These are phyloP conservation scores for Aegotheles bennettii DNA, from an alignment of 2,113 vertebrate genomes.

Conservation along the genomic window DNA sequence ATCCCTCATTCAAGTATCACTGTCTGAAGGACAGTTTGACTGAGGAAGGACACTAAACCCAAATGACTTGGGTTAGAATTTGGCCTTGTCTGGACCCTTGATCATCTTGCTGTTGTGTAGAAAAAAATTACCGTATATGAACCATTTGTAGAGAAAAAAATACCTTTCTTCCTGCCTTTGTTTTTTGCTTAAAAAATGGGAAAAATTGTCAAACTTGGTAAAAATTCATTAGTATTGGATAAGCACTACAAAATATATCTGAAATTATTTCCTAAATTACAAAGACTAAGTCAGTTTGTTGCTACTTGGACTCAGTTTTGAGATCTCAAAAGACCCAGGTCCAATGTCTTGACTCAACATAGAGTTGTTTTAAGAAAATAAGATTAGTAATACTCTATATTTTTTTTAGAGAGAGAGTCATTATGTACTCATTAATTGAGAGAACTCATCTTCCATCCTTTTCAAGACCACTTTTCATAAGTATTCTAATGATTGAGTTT, in stretches of 20 bases:
- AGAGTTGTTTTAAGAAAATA: neutral
- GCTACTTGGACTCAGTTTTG: neutral
- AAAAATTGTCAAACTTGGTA: neutral
- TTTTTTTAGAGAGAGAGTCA: neutral
- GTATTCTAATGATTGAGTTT: neutral
- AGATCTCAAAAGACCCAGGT: neutral
- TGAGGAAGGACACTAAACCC: neutral
- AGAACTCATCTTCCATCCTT: neutral
- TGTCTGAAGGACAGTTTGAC: neutral
- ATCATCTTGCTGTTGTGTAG: neutral
- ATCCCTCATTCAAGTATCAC: neutral
- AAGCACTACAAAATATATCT: neutral
- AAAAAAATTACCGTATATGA: neutral
- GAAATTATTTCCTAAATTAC: neutral
- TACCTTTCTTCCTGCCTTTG: neutral
- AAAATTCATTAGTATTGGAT: neutral
- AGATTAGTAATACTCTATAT: neutral
- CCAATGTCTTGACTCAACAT: neutral
- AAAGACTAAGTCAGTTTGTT: neutral
- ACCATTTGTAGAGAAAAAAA: neutral
- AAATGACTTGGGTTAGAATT: neutral
- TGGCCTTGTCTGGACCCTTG: neutral
- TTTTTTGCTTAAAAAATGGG: neutral
- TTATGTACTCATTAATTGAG: neutral
- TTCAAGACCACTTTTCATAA: neutral